Evolutionary conservation across 2,797 vertebrate genomes (phyloP), one percentile per base, ranked within the genome.

Genomic region (Sarcoramphus papa): DNA sequence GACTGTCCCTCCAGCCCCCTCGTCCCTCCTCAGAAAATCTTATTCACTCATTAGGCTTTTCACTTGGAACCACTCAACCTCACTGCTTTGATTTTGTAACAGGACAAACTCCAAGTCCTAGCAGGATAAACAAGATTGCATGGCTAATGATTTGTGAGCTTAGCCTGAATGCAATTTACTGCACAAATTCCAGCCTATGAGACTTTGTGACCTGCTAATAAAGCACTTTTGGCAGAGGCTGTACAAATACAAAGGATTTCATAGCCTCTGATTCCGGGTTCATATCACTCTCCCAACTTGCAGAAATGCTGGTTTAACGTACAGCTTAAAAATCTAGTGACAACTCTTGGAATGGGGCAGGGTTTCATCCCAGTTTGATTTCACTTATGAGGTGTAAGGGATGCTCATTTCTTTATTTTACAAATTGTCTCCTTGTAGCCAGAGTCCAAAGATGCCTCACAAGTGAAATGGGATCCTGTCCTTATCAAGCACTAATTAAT

Each of bases 61-160:
- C 93, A 95, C 97, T 97, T 53, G 24, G 95, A 97, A 95, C 96
- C 96, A 94, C 97, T 97, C 97, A 96, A 87, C 94, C 93, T 90
- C 77, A 88, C 85, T 90, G 94, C 97, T 93, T 67, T 73, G 97
- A 89, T 98, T 98, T 98, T 97, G 97, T 97, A 98, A 98, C 88
- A 98, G 98, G 96, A 96, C 98, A 98, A 98, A 98, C 97, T 98
- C 98, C 98, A 98, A 96, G 94, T 96, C 79, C 75, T 93, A 88
- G 94, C 97, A 97, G 97, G 95, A 98, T 93, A 98, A 98, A 98
- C 97, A 98, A 96, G 96, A 97, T 94, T 94, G 75, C 89, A 76
- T 78, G 91, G 98, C 97, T 98, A 98, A 98, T 97, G 97, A 98
- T 97, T 97, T 97, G 95, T 96, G 92, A 98, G 97, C 90, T 85